These are phyloP conservation scores for Tubulanus polymorphus DNA, from an alignment of 2,888 invertebrate genomes.

Conservation along the genomic window DNA sequence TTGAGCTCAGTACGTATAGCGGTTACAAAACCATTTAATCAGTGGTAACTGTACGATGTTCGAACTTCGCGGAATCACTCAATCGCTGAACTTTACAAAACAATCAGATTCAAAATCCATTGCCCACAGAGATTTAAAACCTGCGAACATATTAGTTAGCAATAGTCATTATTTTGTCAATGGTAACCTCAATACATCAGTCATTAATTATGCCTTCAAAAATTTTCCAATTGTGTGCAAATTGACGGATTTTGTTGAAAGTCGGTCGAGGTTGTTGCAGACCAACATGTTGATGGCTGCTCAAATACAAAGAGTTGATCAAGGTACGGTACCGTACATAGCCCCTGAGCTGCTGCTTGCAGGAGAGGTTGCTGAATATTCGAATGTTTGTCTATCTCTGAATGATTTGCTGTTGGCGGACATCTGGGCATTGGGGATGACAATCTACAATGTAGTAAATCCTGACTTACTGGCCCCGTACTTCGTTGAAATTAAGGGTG, in stretches of 20 bases:
- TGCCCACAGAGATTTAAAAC: neutral
- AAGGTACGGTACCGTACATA: neutral
- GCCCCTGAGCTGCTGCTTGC: neutral
- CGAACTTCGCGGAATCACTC: too few species aligned
- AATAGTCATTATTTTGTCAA: neutral
- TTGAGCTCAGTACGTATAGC: too few species aligned
- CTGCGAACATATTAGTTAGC: neutral
- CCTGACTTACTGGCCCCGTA: neutral
- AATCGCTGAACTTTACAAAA: too few species aligned
- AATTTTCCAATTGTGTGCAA: neutral
- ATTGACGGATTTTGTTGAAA: neutral
- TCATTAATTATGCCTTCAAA: neutral
- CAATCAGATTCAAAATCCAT: neutral
- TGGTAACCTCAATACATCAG: too few species aligned
- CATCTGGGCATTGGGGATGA: neutral
- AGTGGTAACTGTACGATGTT: too few species aligned
- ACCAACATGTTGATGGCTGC: neutral
- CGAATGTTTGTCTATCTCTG: neutral
- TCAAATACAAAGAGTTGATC: neutral
- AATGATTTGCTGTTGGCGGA: neutral
- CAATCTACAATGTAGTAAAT: neutral
- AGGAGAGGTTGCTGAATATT: too few species aligned
- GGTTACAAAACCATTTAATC: too few species aligned
- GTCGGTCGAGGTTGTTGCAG: neutral
- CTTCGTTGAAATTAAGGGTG: neutral